phyloP scores from a whole-genome alignment of 2,888 invertebrate species.

The Chloromyia formosa region DNA sequence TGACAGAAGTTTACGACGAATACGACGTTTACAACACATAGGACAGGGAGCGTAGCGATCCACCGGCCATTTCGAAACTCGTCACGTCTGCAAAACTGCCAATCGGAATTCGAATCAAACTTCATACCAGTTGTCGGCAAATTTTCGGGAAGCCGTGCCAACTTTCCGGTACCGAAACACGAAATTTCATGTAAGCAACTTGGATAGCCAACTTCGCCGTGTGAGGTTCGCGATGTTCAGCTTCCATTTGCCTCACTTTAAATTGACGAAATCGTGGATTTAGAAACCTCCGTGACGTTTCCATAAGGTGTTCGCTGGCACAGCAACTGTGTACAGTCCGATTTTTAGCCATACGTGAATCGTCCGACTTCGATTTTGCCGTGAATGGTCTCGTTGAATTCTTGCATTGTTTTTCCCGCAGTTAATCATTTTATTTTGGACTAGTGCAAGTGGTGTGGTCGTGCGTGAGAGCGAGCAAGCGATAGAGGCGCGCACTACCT shows the following conservation, averaged over 20 bases:
- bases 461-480: neutral
- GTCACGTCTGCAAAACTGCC: neutral
- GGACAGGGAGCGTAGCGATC: no score
- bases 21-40: no score
- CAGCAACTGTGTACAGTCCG: no score
- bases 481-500: neutral
- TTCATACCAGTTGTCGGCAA: neutral
- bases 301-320: no score
- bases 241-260: neutral
- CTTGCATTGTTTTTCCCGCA: neutral
- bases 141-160: neutral
- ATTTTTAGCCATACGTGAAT: neutral
- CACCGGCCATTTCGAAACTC: no score
- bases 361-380: neutral
- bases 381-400: constrained; percentile 7
- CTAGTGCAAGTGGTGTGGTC: neutral
- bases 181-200: constrained; percentile 1
- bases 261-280: neutral
- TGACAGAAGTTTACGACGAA: no score
- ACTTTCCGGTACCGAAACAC: neutral
- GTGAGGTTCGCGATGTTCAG: constrained; percentile 22
- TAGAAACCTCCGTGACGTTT: neutral
- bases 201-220: neutral
- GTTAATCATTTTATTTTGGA: constrained; percentile 29
- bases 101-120: neutral